A percentile compares a stretch with the other conserved stretches of the same genome.
These are phyloP conservation scores for Callimico goeldii DNA, from an alignment of 2,797 vertebrate species.

Conservation along the genomic window DNA sequence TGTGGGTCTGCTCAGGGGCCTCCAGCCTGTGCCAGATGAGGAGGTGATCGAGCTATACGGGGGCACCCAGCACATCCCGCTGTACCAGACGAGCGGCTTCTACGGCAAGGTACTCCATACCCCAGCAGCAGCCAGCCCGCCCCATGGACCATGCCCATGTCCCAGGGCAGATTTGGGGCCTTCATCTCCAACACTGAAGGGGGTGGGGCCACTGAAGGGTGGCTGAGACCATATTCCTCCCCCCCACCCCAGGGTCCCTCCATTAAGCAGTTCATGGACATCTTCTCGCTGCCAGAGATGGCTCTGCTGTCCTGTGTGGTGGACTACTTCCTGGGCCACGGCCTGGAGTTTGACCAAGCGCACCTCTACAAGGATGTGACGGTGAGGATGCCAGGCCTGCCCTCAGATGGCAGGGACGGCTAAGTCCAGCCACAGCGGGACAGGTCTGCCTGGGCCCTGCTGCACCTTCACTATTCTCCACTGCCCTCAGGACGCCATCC, in stretches of 20 bases:
- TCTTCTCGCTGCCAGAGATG: constrained; percentile 90
- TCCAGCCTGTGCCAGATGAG: constrained; percentile 88
- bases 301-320: constrained; percentile 88
- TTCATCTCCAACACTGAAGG: neutral
- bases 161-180: neutral
- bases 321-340: constrained; percentile 87
- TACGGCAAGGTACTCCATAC: constrained; percentile 87
- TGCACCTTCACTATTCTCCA: neutral
- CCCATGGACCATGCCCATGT: neutral
- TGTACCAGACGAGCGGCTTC: constrained; percentile 90
- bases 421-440: neutral
- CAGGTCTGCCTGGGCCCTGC: neutral
- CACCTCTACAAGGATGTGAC: constrained; percentile 90
- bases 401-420: neutral
- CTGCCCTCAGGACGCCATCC: constrained; percentile 85
- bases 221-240: neutral
- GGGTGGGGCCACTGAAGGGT: neutral
- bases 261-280: constrained; percentile 91
- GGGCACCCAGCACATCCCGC: constrained; percentile 88
- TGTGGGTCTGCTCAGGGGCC: constrained; percentile 80
- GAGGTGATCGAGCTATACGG: constrained; percentile 87
- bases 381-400: constrained; percentile 77
- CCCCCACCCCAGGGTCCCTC: constrained; percentile 84
- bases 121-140: neutral
- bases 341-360: constrained; percentile 89